A percentile compares a stretch with the other conserved stretches of the same genome.
These are phyloP conservation scores for Simalia tracyae DNA, from an alignment of 2,797 vertebrate genomes.

Conservation along the genomic window DNA sequence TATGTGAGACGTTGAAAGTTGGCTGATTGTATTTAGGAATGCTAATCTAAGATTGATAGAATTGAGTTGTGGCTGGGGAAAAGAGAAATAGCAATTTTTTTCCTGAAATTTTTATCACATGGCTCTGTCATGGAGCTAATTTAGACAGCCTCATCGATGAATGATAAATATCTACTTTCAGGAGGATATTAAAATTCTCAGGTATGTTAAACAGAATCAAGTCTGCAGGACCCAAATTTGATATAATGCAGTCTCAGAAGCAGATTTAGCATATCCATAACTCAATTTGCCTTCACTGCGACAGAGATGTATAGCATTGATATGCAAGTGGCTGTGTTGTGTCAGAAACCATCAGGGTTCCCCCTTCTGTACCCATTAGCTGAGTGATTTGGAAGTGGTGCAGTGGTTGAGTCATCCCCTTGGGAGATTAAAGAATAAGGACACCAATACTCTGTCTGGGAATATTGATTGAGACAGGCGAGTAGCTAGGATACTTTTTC, in stretches of 20 bases:
- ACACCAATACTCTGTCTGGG: constrained; percentile 64
- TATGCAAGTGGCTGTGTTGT: constrained; percentile 46
- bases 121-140: rapidly evolving
- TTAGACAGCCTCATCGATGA: not conserved
- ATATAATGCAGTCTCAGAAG: not conserved
- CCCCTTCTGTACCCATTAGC: constrained; percentile 52
- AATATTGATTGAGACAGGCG: constrained; percentile 74
- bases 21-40: not conserved
- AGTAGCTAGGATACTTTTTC: constrained; percentile 62
- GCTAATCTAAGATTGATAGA: not conserved
- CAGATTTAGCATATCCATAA: constrained; percentile 25
- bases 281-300: constrained; percentile 12
- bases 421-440: constrained; percentile 62
- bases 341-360: constrained; percentile 63
- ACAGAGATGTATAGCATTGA: constrained; percentile 45
- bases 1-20: not conserved
- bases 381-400: constrained; percentile 52
- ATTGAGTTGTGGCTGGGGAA: not conserved
- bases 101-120: not conserved
- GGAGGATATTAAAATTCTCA: not conserved
- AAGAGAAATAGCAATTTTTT: not conserved
- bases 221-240: not conserved
- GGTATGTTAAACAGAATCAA: constrained; percentile 3
- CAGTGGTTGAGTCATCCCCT: constrained; percentile 65
- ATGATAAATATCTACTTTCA: not conserved